Percentiles rank a stretch among this genome's conserved stretches.
phyloP scores from a whole-genome alignment of 2,888 invertebrate species.

The Orthosia incerta region DNA sequence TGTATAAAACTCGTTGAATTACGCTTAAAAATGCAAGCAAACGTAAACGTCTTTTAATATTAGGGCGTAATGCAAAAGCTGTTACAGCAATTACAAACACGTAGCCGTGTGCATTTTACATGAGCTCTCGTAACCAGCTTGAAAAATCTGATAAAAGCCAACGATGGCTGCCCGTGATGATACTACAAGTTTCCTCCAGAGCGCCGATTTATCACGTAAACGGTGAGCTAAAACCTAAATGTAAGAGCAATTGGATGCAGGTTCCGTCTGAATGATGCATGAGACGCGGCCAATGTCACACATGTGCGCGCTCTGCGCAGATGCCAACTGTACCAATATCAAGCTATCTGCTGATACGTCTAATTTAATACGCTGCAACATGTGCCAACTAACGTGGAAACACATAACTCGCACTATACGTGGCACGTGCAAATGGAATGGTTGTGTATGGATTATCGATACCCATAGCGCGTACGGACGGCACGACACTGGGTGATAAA shows the following conservation, averaged over 20 bases:
- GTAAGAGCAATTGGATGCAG: slow-evolving; percentile 82
- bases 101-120: slow-evolving; percentile 80
- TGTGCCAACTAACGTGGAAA: slow-evolving; percentile 70
- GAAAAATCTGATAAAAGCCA: slow-evolving; percentile 81
- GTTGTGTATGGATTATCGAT: slow-evolving; percentile 60
- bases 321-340: slow-evolving; percentile 71
- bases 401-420: slow-evolving; percentile 55
- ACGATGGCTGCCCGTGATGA: slow-evolving; percentile 76
- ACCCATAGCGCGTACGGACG: slow-evolving; percentile 61
- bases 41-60: slow-evolving; percentile 54
- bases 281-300: slow-evolving; percentile 70
- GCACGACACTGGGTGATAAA: slow-evolving; percentile 72
- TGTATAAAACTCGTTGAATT: slow-evolving; percentile 28
- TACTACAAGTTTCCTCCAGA: slow-evolving; percentile 79
- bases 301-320: slow-evolving; percentile 64
- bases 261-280: slow-evolving; percentile 81
- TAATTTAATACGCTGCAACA: slow-evolving; percentile 77
- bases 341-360: slow-evolving; percentile 67
- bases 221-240: slow-evolving; percentile 76
- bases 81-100: slow-evolving; percentile 74
- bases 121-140: slow-evolving; percentile 77
- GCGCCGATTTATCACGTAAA: slow-evolving; percentile 78
- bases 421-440: slow-evolving; percentile 63
- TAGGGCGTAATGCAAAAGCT: slow-evolving; percentile 60
- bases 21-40: slow-evolving; percentile 39